These are phyloP conservation scores for Cyrtonyx montezumae DNA, from an alignment of 2,113 vertebrate species.

Conservation along the genomic window DNA sequence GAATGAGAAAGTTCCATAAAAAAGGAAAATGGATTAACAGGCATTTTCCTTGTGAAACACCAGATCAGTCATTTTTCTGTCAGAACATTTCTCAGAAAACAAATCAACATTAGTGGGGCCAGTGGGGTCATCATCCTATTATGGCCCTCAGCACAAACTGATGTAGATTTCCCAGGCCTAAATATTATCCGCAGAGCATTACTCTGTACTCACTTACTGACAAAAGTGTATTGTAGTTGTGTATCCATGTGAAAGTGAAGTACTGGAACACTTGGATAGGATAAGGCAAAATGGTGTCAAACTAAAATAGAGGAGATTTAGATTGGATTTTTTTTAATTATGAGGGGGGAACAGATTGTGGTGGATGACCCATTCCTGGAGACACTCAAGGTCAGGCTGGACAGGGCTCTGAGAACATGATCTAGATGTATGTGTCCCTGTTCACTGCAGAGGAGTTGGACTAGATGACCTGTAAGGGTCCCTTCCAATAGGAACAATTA, in stretches of 20 bases:
- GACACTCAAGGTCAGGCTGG: too few relatives aligned
- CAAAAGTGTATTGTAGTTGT: not conserved
- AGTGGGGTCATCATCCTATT: not conserved
- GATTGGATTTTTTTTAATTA: too few relatives aligned
- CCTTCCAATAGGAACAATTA: too few relatives aligned
- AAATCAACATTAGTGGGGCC: not conserved
- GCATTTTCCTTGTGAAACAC: not conserved
- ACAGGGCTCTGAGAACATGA: too few relatives aligned
- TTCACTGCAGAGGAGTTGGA: too few relatives aligned
- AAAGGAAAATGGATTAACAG: not conserved
- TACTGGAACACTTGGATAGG: too few relatives aligned
- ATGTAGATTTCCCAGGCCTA: not conserved
- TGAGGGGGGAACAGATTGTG: too few relatives aligned
- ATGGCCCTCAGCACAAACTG: not conserved
- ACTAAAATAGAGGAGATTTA: too few relatives aligned
- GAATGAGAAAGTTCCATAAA: not conserved
- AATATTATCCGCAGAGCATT: not conserved
- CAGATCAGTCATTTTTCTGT: not conserved
- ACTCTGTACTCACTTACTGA: not conserved
- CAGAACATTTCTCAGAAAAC: not conserved
- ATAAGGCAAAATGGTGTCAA: too few relatives aligned
- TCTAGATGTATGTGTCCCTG: too few relatives aligned
- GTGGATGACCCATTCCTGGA: too few relatives aligned
- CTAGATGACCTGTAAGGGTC: too few relatives aligned
- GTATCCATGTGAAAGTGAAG: accelerated